Evolutionary conservation across 2,113 vertebrate species (phyloP), one percentile per base, ranked within the genome.

Genomic region (Chaetops frenatus): DNA sequence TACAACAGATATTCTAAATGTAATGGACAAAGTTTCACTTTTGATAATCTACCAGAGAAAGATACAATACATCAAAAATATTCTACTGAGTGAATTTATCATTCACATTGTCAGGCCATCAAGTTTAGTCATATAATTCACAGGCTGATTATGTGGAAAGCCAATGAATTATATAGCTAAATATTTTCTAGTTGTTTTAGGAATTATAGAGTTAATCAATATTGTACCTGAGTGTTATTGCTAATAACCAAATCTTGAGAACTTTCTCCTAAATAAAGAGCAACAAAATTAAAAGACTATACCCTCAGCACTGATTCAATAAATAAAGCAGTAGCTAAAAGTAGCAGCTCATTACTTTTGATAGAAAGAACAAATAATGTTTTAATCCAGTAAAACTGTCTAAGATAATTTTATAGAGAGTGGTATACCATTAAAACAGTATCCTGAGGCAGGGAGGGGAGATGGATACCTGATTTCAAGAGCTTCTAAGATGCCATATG

Each of bases 11-110:
- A 96, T 78, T 86, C 86, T 97, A 93, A 97, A 87, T 66, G 90
- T 94, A 94, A 96, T 66, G 94, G 83, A 82, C 61, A 96, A 94
- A 66, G 17, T 94, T 96, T 95, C 86, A 88, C 96, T 96, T 97
- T 95, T 97, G 72, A 96, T 97, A 96, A 97, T 96, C 69, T 91
- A 93, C 42, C 94, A 81, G 21, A 72, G 91, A 94, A 95, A 96
- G 96, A 96, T 89, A 97, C 98, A 97, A 96, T 96, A 53, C 19
- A 92, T 94, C 71, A 97, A 82, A 97, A 97, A 97, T 95, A 72
- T 50, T 92, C 88, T 85, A 48, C 64, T 8, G 23, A 94, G 88
- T 94, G 60, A 95, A 97, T 97, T 94, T 96, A 94, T 98, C 94
- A 95, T 96, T 97, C 79, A 74, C 21, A 84, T 53, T 24, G 57